These are phyloP conservation scores for Stenolophus ochropezus DNA, from an alignment of 2,888 invertebrate species.

Conservation along the genomic window DNA sequence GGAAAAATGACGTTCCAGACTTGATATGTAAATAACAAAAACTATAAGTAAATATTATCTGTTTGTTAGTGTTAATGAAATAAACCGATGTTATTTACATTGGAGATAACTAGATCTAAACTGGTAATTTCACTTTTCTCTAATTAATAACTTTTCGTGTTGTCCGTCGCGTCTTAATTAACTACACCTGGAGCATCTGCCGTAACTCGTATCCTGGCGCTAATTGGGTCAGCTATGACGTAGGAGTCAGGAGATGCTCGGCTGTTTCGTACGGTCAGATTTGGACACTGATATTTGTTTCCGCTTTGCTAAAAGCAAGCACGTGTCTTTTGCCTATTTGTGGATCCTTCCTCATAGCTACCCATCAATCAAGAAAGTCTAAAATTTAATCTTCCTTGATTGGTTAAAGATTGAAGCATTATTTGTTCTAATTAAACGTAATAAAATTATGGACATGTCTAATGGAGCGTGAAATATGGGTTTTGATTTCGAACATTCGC, in stretches of 20 bases:
- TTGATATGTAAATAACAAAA: too few relatives aligned
- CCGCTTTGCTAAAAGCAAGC: background rate
- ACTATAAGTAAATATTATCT: background rate
- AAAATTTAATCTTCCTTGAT: too few relatives aligned
- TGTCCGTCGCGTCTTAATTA: conserved; percentile 26
- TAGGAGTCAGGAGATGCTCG: background rate
- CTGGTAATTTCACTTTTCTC: conserved; percentile 31
- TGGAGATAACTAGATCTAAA: background rate
- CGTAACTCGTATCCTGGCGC: conserved; percentile 9
- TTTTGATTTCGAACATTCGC: too few relatives aligned
- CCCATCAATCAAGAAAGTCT: too few relatives aligned
- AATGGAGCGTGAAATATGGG: too few relatives aligned
- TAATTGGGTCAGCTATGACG: conserved; percentile 14
- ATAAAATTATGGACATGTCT: too few relatives aligned
- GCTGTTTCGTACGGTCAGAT: background rate
- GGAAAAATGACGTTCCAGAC: too few relatives aligned
- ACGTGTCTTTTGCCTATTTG: background rate
- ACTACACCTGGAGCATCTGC: conserved; percentile 13
- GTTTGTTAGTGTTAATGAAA: conserved; percentile 6
- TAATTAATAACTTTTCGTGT: conserved; percentile 17
- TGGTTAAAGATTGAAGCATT: too few relatives aligned
- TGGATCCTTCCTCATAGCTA: too few relatives aligned
- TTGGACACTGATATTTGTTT: background rate
- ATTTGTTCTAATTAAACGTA: too few relatives aligned
- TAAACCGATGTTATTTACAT: background rate